Percentiles rank a stretch among this genome's conserved stretches.
These are phyloP conservation scores for Eira barbara DNA, from an alignment of 2,113 vertebrate species.

Conservation along the genomic window DNA sequence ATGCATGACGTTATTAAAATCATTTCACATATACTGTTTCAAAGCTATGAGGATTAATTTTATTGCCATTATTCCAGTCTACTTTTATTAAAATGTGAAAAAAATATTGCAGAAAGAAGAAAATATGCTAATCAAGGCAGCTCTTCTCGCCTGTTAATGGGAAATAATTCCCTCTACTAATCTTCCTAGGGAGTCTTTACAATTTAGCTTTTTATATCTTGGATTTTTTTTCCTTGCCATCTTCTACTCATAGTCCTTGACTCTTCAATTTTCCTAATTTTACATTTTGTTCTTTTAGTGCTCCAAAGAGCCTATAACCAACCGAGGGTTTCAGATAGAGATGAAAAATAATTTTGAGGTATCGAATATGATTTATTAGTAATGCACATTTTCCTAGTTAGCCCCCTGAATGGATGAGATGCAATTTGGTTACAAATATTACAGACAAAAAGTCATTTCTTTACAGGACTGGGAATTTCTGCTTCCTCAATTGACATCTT, in stretches of 20 bases:
- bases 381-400: not conserved
- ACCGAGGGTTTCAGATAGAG: not conserved
- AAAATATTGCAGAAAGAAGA: not conserved
- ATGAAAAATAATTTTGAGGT: slow-evolving; percentile 4
- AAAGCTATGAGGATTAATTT: not conserved
- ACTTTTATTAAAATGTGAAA: slow-evolving; percentile 38
- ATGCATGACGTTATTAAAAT: slow-evolving; percentile 20
- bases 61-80: not conserved
- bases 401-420: not conserved
- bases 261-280: slow-evolving; percentile 32
- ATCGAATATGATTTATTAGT: not conserved
- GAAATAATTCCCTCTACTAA: slow-evolving; percentile 37
- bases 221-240: not conserved
- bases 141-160: not conserved
- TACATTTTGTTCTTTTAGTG: not conserved
- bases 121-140: slow-evolving; percentile 9
- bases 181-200: slow-evolving; percentile 23
- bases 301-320: not conserved
- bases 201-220: not conserved
- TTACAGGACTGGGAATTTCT: not conserved
- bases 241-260: not conserved
- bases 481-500: not conserved
- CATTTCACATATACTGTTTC: not conserved
- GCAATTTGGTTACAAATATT: not conserved
- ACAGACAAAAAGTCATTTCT: not conserved